Percentiles rank a stretch among this genome's conserved stretches.
Conservation (phyloP, 2,888 invertebrate species). For the Oegoconia quadripuncta region DNA sequence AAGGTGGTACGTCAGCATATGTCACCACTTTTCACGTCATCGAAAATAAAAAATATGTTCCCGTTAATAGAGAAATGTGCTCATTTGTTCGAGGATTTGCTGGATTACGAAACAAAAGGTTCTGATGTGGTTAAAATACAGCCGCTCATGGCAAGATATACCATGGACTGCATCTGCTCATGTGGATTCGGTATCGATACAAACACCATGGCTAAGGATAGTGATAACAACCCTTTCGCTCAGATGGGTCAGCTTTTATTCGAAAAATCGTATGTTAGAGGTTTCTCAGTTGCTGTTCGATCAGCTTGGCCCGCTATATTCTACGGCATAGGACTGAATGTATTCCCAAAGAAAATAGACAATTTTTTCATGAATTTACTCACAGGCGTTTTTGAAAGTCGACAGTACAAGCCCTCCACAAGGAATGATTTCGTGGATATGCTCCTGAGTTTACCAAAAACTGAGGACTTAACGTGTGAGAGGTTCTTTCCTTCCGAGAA, state of each 20-base stretch:
- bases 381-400: constrained; percentile 33
- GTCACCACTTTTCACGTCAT: constrained; percentile 50
- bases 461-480: constrained; percentile 30
- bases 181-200: constrained; percentile 44
- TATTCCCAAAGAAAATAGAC: constrained; percentile 30
- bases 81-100: constrained; percentile 33
- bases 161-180: constrained; percentile 39
- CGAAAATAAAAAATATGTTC: constrained; percentile 62
- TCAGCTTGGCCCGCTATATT: constrained; percentile 50
- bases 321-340: constrained; percentile 38
- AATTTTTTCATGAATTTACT: constrained; percentile 38
- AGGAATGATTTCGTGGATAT: constrained; percentile 43
- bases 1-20: constrained; percentile 52
- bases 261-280: constrained; percentile 28
- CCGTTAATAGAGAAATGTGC: constrained; percentile 42
- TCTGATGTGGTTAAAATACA: constrained; percentile 31
- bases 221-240: constrained; percentile 35
- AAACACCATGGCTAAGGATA: constrained; percentile 33
- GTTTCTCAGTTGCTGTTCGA: constrained; percentile 30
- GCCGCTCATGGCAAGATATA: constrained; percentile 36
- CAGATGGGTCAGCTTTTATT: constrained; percentile 38
- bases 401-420: constrained; percentile 33
- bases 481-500: constrained; percentile 29
- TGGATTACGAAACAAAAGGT: constrained; percentile 29
- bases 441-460: constrained; percentile 35